Evolutionary conservation across 1,140 invertebrate species (phyloP).

Genomic region (Pseudomyrmex flavicornis): DNA sequence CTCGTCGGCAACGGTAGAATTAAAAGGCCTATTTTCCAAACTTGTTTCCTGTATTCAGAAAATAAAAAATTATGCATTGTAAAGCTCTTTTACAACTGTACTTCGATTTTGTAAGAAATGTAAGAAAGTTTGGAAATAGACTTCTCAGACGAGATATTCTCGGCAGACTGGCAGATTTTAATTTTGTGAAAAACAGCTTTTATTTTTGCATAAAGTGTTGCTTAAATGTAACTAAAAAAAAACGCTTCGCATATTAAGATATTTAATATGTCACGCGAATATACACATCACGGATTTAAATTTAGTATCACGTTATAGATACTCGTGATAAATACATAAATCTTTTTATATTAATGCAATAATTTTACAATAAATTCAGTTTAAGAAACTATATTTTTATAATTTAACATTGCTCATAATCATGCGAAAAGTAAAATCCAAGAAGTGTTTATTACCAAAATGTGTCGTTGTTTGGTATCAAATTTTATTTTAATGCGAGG

Average conservation of each 20-base stretch:
- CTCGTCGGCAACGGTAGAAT: not conserved
- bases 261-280: not conserved
- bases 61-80: not conserved
- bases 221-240: no score
- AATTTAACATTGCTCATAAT: not conserved
- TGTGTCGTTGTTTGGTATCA: no score
- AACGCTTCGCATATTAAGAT: no score
- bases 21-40: not conserved
- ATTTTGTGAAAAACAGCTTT: no score
- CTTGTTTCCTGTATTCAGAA: not conserved
- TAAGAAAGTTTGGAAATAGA: not conserved
- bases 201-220: no score
- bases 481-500: no score
- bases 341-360: not conserved
- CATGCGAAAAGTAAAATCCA: no score
- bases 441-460: no score
- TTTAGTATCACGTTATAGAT: not conserved
- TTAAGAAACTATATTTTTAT: not conserved
- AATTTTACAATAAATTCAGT: not conserved
- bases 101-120: not conserved
- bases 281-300: not conserved
- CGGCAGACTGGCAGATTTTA: not conserved
- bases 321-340: not conserved
- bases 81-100: not conserved
- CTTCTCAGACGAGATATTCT: not conserved